Base-by-base conservation (phyloP, 2,888 invertebrate species). In the Drosophila subsilvestris region DNA sequence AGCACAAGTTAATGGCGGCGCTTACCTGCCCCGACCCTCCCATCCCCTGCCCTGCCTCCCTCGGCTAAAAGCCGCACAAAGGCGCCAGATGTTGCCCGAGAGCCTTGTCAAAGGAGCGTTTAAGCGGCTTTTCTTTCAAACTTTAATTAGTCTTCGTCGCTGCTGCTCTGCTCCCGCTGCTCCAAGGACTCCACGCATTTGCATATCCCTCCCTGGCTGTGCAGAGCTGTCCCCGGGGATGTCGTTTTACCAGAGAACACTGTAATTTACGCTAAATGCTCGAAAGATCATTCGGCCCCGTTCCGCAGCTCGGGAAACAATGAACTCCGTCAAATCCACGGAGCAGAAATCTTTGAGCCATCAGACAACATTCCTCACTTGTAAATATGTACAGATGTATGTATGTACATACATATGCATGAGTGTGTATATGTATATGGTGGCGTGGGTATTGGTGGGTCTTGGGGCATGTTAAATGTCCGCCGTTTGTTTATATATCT, bases 401-500 rank as follows among this genome's bases (percentile, higher is more conserved):
- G 5, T 14, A 14, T 1, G 14, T 14, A 37, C 14, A 14, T 37
- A 37, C 37, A 37, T 7, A 6, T 12, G 10, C 7, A 27, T 27
- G 1, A 1, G 8, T 27, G 63, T 62, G 59, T 71, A 70, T 74
- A 78, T 67, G 60, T 63, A 32, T 67, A 49, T 27, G 32, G 32
- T 17, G 18, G n/a, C 20, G 25, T 29, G 47, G 47, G 29, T 55
- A 25, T 60, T 61, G 55, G 57, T 65, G 47, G 57, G 48, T 71
- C 32, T 57, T 48, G 49, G 65, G 56, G 76, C 59, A 73, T 85
- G 72, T 76, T 82, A 70, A 89, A 87, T 82, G 80, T 74, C 76
- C 68, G 71, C 66, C 74, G 74, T 78, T 81, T 90, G 83, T 90
- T 89, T 90, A 80, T 86, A 85, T 79, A 86, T 89, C 89, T 75